Conservation (phyloP, 2,888 invertebrate species). For the Syritta pipiens region DNA sequence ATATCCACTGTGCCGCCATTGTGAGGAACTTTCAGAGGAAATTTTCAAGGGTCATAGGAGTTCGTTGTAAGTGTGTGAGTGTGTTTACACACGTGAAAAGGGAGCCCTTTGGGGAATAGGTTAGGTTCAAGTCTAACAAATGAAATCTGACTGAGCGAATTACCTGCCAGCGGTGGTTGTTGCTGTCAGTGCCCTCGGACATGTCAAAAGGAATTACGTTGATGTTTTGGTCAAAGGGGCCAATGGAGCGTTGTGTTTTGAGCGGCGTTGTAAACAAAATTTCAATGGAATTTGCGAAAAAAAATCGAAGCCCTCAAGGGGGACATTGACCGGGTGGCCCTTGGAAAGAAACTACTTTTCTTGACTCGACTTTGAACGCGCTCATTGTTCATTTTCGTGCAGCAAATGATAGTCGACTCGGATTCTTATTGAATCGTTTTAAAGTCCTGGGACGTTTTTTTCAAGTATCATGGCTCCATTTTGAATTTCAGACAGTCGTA, state of each 20-base stretch:
- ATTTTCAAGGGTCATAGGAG: constrained; percentile 37
- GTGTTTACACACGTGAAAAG: constrained; percentile 16
- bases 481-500: too few species aligned
- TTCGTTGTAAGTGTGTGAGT: constrained; percentile 3
- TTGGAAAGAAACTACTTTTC: too few species aligned
- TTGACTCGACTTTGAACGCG: too few species aligned
- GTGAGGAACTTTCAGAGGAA: constrained; percentile 25
- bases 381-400: too few species aligned
- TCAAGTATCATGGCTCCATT: too few species aligned
- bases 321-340: too few species aligned
- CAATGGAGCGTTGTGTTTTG: background rate
- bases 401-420: too few species aligned
- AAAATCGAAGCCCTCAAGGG: too few species aligned
- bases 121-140: constrained; percentile 6
- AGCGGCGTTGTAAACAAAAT: background rate
- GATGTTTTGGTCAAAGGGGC: constrained; percentile 17
- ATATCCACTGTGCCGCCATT: constrained; percentile 2
- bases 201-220: constrained; percentile 48
- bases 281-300: background rate
- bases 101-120: constrained; percentile 19
- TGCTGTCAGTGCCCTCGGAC: constrained; percentile 30
- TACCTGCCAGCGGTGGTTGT: background rate
- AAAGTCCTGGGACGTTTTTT: too few species aligned
- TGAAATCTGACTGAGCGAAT: constrained; percentile 27
- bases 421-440: too few species aligned